Conservation (phyloP, 1,140 invertebrate genomes). For the Hycleus phaleratus region DNA sequence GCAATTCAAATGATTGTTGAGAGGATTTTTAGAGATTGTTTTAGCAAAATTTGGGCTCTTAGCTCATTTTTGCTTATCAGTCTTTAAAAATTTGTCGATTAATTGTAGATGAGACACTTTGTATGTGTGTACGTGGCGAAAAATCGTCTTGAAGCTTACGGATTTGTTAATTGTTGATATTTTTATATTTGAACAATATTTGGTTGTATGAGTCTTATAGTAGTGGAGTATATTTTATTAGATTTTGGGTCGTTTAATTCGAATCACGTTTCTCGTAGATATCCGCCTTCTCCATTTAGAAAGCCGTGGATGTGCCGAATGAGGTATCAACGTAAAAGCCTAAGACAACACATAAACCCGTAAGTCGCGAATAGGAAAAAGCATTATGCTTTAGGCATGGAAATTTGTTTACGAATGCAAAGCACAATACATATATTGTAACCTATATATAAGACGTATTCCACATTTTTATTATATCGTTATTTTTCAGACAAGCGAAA, state of each 20-base stretch:
- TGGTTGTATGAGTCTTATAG: background rate
- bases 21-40: no score
- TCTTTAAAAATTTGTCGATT: no score
- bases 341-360: slow-evolving; percentile 25
- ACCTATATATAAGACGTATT: slow-evolving; percentile 11
- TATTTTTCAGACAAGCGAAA: no score
- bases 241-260: slow-evolving; percentile 20
- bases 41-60: no score
- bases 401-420: slow-evolving; percentile 18
- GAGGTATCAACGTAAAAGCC: slow-evolving; percentile 26
- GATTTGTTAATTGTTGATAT: no score
- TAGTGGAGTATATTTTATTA: slow-evolving; percentile 15
- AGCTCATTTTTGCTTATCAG: no score
- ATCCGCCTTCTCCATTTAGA: slow-evolving; percentile 19
- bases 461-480: slow-evolving; percentile 10
- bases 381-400: slow-evolving; percentile 16
- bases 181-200: background rate
- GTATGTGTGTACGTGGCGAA: no score
- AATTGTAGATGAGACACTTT: no score
- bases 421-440: slow-evolving; percentile 6
- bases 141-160: no score
- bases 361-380: slow-evolving; percentile 13
- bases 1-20: no score
- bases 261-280: slow-evolving; percentile 21
- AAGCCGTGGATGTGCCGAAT: slow-evolving; percentile 20